These are phyloP conservation scores for Danionella dracula DNA, from an alignment of 2,797 vertebrate genomes.

Conservation along the genomic window DNA sequence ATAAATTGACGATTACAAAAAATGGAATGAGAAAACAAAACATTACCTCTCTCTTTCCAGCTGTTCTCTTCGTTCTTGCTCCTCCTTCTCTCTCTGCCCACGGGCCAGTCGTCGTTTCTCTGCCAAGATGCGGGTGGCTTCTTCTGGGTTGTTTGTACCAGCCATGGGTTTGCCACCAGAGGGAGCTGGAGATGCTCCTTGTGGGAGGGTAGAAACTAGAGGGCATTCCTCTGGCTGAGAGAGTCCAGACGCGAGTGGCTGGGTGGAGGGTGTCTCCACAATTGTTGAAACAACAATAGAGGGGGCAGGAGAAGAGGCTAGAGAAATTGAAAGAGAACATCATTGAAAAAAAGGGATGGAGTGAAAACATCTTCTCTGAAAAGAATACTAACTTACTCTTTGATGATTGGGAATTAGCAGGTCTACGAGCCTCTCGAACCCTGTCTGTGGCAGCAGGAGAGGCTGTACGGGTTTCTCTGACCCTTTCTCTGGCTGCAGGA, in stretches of 20 bases:
- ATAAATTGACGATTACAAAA: too few relatives aligned
- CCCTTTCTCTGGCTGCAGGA: too few relatives aligned
- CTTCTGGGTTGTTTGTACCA: slow-evolving; percentile 85
- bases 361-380: too few relatives aligned
- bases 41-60: slow-evolving; percentile 84
- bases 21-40: neutral
- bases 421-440: slow-evolving; percentile 9
- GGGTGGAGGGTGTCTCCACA: slow-evolving; percentile 33
- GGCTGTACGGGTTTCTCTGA: too few relatives aligned
- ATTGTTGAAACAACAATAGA: slow-evolving; percentile 45
- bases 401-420: slow-evolving; percentile 52
- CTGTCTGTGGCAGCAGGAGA: too few relatives aligned
- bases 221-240: slow-evolving; percentile 45
- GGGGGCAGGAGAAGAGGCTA: slow-evolving; percentile 57
- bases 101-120: slow-evolving; percentile 88
- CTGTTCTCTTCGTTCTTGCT: slow-evolving; percentile 80
- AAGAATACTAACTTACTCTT: slow-evolving; percentile 63
- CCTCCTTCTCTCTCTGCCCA: slow-evolving; percentile 86
- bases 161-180: slow-evolving; percentile 80
- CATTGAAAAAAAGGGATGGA: slow-evolving; percentile 11
- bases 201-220: slow-evolving; percentile 28
- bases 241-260: slow-evolving; percentile 33
- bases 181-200: slow-evolving; percentile 47
- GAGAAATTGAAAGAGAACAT: slow-evolving; percentile 19
- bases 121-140: slow-evolving; percentile 83